Conservation (phyloP, 2,113 vertebrate species). For the Sminthopsis crassicaudata region DNA sequence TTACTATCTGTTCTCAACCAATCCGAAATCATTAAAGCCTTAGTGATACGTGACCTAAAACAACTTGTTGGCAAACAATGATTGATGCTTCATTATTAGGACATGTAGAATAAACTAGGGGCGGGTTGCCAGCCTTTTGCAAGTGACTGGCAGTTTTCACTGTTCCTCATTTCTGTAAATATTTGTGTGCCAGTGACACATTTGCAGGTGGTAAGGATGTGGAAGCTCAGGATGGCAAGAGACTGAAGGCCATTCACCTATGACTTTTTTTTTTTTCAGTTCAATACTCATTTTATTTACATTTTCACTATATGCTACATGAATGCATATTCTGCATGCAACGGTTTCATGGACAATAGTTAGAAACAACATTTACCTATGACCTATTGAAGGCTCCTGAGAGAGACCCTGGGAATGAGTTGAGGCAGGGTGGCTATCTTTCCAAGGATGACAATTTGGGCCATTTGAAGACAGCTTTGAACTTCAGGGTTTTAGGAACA, state of each 20-base stretch:
- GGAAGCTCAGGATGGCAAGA: neutral
- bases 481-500: neutral
- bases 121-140: neutral
- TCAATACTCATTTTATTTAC: conserved; percentile 78
- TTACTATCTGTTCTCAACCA: neutral
- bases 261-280: conserved; percentile 13
- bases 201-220: neutral
- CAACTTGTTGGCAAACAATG: neutral
- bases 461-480: neutral
- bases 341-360: conserved; percentile 28
- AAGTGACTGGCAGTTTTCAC: neutral
- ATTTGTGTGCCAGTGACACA: neutral
- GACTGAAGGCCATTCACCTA: neutral
- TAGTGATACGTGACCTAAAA: neutral
- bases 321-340: conserved; percentile 69
- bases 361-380: neutral
- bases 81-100: neutral
- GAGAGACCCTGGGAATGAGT: neutral
- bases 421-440: neutral
- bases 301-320: conserved; percentile 58
- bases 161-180: neutral
- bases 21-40: neutral
- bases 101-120: neutral
- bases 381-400: neutral
- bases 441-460: neutral